These are phyloP conservation scores for Capitulum mitella DNA, from an alignment of 2,888 invertebrate genomes.

Conservation along the genomic window DNA sequence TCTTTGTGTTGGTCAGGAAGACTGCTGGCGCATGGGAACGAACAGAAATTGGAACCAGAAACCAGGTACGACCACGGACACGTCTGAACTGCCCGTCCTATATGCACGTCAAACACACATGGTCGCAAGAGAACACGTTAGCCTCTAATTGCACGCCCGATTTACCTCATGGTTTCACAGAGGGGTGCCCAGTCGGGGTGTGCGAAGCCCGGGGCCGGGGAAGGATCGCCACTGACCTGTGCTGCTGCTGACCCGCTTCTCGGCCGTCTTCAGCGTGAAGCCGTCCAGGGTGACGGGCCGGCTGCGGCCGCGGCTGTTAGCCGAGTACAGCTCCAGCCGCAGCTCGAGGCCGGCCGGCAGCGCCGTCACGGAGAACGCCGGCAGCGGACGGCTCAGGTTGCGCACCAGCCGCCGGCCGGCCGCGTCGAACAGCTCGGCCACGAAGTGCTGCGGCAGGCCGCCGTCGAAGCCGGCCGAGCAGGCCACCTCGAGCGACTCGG, in stretches of 20 bases:
- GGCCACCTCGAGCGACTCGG: constrained; percentile 21
- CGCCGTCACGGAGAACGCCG: not conserved
- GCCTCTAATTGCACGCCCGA: no score
- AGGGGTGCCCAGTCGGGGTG: no score
- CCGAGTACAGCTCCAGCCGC: not conserved
- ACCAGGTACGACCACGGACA: no score
- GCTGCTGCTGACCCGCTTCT: not conserved
- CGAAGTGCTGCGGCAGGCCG: constrained; percentile 29
- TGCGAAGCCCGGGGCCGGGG: no score
- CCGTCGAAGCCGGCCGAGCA: constrained; percentile 30
- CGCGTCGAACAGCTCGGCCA: constrained; percentile 26
- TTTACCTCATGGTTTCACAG: no score
- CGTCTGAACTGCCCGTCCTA: no score
- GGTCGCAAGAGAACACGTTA: no score
- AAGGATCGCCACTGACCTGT: not conserved
- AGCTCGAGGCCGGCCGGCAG: constrained; percentile 12
- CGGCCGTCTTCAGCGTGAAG: constrained; percentile 1
- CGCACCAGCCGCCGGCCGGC: constrained; percentile 3
- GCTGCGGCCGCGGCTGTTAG: not conserved
- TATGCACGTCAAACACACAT: no score
- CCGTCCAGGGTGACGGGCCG: not conserved
- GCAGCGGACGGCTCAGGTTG: not conserved
- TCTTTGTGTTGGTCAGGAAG: no score
- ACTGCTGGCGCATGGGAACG: no score
- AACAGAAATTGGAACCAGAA: no score